Evolutionary conservation across 2,888 invertebrate species (phyloP).

Genomic region (Callinectes sapidus): DNA sequence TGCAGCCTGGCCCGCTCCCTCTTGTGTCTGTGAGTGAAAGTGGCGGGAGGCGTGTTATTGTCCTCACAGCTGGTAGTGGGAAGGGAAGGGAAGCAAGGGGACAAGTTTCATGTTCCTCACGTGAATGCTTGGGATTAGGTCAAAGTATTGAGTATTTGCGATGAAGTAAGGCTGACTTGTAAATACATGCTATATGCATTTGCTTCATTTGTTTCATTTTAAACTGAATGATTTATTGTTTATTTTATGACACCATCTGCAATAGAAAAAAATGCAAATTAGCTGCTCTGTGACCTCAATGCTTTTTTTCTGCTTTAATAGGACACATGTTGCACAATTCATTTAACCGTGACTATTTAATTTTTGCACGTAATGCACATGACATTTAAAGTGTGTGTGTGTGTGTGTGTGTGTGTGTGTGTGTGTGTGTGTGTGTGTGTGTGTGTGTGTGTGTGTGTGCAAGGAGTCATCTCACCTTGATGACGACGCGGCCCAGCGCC

Average conservation of each 20-base stretch:
- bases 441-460: not conserved
- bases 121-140: not conserved
- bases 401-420: constrained; percentile 36
- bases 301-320: not conserved
- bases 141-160: not conserved
- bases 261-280: not conserved
- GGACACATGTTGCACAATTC: not conserved
- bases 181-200: not conserved
- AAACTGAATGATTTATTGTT: not conserved
- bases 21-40: constrained; percentile 31
- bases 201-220: not conserved
- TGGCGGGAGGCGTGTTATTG: not conserved
- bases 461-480: constrained; percentile 40
- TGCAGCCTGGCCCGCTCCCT: constrained; percentile 34
- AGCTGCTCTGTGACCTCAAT: not conserved
- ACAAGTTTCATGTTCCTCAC: not conserved
- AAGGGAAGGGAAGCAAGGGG: not conserved
- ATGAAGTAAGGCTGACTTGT: not conserved
- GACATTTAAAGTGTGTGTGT: not conserved
- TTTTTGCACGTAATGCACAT: not conserved
- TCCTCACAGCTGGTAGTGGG: not conserved
- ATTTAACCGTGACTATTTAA: not conserved
- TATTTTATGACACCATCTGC: not conserved
- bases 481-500: constrained; percentile 40
- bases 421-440: constrained; percentile 20